These are phyloP conservation scores for Muschampia plurimacula DNA, from an alignment of 2,888 invertebrate genomes.

Conservation along the genomic window DNA sequence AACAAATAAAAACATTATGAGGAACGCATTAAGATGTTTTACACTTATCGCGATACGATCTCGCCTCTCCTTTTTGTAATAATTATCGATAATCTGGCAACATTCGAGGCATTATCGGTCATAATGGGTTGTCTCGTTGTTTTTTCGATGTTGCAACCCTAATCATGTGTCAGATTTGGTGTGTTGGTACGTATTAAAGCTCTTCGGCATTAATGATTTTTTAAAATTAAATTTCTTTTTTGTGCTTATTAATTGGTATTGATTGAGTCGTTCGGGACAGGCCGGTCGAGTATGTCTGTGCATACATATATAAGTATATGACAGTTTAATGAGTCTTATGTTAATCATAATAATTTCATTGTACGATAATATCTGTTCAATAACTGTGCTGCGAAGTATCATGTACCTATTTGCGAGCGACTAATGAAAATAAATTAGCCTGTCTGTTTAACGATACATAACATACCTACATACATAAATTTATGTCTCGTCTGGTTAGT, in stretches of 20 bases:
- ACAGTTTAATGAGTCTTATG: conserved; percentile 58
- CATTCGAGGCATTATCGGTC: conserved; percentile 70
- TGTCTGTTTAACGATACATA: not conserved
- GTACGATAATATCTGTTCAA: conserved; percentile 38
- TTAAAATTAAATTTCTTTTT: conserved; percentile 58
- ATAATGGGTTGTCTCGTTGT: conserved; percentile 77
- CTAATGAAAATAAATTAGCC: conserved; percentile 15
- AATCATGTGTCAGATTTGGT: conserved; percentile 84
- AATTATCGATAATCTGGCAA: conserved; percentile 85
- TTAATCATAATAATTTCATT: conserved; percentile 60
- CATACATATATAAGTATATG: conserved; percentile 30
- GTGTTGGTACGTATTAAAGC: conserved; percentile 67
- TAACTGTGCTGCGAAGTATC: not conserved
- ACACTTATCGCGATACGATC: conserved; percentile 78
- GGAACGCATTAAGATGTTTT: conserved; percentile 82
- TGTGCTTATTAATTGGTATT: conserved; percentile 53
- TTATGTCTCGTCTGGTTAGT: no score
- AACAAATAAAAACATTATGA: conserved; percentile 82
- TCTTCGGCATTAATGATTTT: conserved; percentile 69
- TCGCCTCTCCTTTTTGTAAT: conserved; percentile 74
- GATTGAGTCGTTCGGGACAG: conserved; percentile 56
- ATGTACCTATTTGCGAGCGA: conserved; percentile 11
- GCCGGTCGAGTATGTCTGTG: conserved; percentile 38
- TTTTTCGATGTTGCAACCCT: conserved; percentile 80
- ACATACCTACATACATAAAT: no score